Evolutionary conservation across 2,797 vertebrate genomes (phyloP).

Genomic region (Bucorvus abyssinicus): DNA sequence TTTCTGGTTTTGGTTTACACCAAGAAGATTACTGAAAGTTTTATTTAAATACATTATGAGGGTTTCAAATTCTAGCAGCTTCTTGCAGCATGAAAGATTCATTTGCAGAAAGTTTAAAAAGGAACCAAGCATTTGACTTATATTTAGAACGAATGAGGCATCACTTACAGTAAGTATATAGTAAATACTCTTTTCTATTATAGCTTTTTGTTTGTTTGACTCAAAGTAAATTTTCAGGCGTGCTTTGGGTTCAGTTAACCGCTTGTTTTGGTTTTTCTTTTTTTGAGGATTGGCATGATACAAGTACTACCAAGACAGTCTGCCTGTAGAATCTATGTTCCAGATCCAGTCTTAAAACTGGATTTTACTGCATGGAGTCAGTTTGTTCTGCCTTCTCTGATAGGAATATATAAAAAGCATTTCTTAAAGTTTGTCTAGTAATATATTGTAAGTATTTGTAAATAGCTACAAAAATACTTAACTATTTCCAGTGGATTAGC

Average conservation of each 20-base stretch:
- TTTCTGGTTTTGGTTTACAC: neutral
- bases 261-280: neutral
- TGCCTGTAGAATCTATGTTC: neutral
- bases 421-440: neutral
- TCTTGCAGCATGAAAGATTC: neutral
- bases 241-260: conserved; percentile 18
- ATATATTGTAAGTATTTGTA: neutral
- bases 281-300: neutral
- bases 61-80: neutral
- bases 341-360: neutral
- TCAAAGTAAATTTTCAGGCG: neutral
- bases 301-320: neutral
- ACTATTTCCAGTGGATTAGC: neutral
- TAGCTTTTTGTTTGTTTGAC: conserved; percentile 1
- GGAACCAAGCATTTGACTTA: neutral
- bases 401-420: neutral
- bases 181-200: neutral
- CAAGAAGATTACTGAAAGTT: neutral
- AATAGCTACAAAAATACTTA: neutral
- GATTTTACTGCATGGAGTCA: neutral
- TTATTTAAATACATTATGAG: neutral
- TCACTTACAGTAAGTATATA: conserved; percentile 12
- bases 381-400: neutral
- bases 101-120: neutral
- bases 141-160: conserved; percentile 13